Evolutionary conservation across 2,797 vertebrate species (phyloP).

Genomic region (Myiothlypis coronata): DNA sequence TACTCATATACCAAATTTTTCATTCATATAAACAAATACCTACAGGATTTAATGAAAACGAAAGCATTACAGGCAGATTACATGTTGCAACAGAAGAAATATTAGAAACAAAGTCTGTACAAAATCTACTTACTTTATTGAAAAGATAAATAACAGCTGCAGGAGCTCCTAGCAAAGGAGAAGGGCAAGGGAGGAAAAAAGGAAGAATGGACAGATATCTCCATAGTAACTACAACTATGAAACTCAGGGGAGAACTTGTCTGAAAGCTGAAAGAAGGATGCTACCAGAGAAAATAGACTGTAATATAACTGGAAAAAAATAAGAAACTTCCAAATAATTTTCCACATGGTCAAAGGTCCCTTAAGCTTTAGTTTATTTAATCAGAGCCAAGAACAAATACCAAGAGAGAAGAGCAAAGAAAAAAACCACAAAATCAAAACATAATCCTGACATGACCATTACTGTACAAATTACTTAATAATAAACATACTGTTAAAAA

Average conservation of each 20-base stretch:
- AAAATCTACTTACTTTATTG: background rate
- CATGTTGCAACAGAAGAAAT: background rate
- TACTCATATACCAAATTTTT: background rate
- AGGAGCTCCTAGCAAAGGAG: background rate
- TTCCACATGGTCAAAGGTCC: constrained; percentile 7
- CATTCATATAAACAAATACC: background rate
- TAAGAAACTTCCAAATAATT: background rate
- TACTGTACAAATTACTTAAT: constrained; percentile 13
- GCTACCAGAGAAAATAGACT: constrained; percentile 16
- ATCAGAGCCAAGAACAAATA: constrained; percentile 44
- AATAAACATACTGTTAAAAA: constrained; percentile 29
- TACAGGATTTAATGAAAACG: background rate
- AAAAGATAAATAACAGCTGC: constrained; percentile 24
- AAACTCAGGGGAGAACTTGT: constrained; percentile 33
- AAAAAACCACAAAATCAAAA: constrained; percentile 25
- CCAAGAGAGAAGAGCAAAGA: background rate
- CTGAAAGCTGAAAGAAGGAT: constrained; percentile 37
- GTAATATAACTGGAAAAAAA: background rate
- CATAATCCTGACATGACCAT: background rate
- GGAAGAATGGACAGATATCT: constrained; percentile 30
- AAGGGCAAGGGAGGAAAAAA: background rate
- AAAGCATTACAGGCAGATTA: background rate
- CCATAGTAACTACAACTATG: constrained; percentile 58
- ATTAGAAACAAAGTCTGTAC: background rate
- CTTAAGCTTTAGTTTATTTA: constrained; percentile 49